Evolutionary conservation across 2,113 vertebrate genomes (phyloP).

Genomic region (Chiloscyllium plagiosum): DNA sequence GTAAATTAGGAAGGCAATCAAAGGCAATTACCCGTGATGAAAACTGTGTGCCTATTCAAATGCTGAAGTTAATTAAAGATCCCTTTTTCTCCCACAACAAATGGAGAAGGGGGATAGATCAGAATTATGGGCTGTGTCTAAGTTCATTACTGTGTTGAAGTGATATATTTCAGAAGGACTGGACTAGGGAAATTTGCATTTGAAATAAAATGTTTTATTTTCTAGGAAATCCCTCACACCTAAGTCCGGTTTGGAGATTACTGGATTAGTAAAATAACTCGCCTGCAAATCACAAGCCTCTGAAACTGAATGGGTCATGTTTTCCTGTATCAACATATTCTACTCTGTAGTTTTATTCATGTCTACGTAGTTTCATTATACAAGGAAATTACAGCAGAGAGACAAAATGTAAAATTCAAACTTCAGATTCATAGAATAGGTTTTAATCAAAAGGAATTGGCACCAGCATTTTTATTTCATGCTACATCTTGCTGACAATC

Average conservation of each 20-base stretch:
- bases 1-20: slow-evolving; percentile 73
- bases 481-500: slow-evolving; percentile 47
- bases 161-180: slow-evolving; percentile 36
- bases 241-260: slow-evolving; percentile 6
- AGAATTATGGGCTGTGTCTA: slow-evolving; percentile 37
- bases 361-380: not conserved
- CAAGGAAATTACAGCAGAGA: slow-evolving; percentile 28
- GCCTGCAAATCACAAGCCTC: slow-evolving; percentile 2
- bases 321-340: not conserved
- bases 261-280: slow-evolving; percentile 26
- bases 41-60: slow-evolving; percentile 56
- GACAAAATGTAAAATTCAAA: slow-evolving; percentile 11
- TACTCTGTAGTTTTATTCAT: slow-evolving; percentile 28
- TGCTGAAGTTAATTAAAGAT: slow-evolving; percentile 38
- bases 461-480: slow-evolving; percentile 45
- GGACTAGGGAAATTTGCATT: slow-evolving; percentile 32
- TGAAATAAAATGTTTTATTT: slow-evolving; percentile 34
- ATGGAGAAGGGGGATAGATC: slow-evolving; percentile 35
- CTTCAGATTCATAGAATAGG: slow-evolving; percentile 19
- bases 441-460: slow-evolving; percentile 36
- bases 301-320: slow-evolving; percentile 19
- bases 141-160: slow-evolving; percentile 35
- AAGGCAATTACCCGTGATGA: slow-evolving; percentile 63
- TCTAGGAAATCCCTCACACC: slow-evolving; percentile 27
- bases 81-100: slow-evolving; percentile 38